Evolutionary conservation across 2,888 invertebrate species (phyloP), one percentile per base, ranked within the genome.

Genomic region (Drosophila tanythrix): DNA sequence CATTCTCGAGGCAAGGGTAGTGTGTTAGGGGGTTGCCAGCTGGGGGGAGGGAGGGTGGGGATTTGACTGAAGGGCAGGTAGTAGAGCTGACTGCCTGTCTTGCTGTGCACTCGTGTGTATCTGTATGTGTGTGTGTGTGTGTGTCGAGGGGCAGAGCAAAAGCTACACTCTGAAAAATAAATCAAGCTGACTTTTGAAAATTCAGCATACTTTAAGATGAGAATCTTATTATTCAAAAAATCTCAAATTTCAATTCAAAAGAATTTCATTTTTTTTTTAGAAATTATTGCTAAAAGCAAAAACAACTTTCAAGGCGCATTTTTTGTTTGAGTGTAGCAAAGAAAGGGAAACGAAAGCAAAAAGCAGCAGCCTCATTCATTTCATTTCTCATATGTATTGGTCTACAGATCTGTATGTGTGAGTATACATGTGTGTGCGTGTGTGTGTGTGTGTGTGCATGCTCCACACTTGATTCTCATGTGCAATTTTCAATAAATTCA

Each of bases 401-500:
- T 35, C 11, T 8, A 15, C 25, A 25, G 15, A 25, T 31, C 35
- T 21, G 48, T 29, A 11, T 7, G 15, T 33, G 48, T 48, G 18
- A 27, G 27, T 18, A 1, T 25, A 18, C 10, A 15, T 15, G 21
- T 10, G 33, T 27, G 48, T 35, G 13, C 27, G 31, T 29, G n/a
- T 38, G n/a, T 43, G 6, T n/a, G 11, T 53, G 29, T 51, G n/a
- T 69, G 48, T 60, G 56, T 65, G 43, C 67, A 46, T 50, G 52
- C 31, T 51, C 27, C 29, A 31, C 43, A 56, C 74, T 67, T 59
- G 55, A 81, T 64, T 79, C 61, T 35, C 64, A 55, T 68, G 61
- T 68, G 72, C 72, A 80, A 75, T 77, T 80, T 74, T 82, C 78
- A 71, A 82, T 83, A 75, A 80, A 81, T 79, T 64, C 79, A 85